phyloP scores from a whole-genome alignment of 2,113 vertebrate species.

The Sinosuthora webbiana region DNA sequence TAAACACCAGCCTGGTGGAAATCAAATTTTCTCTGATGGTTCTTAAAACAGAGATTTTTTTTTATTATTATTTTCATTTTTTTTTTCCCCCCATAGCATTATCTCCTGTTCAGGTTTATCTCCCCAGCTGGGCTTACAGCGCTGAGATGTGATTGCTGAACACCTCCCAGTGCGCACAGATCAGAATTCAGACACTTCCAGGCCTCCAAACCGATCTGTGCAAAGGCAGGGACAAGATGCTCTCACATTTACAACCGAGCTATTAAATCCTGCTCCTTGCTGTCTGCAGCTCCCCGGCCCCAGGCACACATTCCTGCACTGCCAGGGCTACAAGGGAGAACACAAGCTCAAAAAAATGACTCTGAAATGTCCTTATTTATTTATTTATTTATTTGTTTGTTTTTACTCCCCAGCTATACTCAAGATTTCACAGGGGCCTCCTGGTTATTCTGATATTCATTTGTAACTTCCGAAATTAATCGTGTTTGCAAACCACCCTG shows the following conservation, averaged over 20 bases:
- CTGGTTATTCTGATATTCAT: neutral
- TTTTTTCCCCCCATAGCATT: neutral
- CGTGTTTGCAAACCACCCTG: neutral
- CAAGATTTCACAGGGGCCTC: neutral
- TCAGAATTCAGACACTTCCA: conserved; percentile 5
- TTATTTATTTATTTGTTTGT: neutral
- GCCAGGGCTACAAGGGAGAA: neutral
- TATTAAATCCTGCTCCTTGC: neutral
- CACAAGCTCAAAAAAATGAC: neutral
- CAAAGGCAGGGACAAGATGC: neutral
- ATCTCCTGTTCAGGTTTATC: neutral
- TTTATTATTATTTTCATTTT: too few relatives aligned
- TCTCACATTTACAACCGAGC: neutral
- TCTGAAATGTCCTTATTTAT: neutral
- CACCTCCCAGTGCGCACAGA: neutral
- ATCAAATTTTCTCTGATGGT: conserved; percentile 49
- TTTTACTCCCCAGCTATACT: neutral
- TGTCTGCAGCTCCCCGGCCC: neutral
- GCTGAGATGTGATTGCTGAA: conserved; percentile 15
- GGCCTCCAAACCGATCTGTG: conserved; percentile 4
- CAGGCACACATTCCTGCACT: neutral
- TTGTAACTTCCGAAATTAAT: neutral
- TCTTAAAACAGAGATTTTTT: neutral
- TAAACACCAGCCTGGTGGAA: conserved; percentile 45
- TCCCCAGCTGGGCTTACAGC: conserved; percentile 21